Evolutionary conservation across 2,888 invertebrate species (phyloP), one percentile per base, ranked within the genome.

Genomic region (Koerneria pararmatus): DNA sequence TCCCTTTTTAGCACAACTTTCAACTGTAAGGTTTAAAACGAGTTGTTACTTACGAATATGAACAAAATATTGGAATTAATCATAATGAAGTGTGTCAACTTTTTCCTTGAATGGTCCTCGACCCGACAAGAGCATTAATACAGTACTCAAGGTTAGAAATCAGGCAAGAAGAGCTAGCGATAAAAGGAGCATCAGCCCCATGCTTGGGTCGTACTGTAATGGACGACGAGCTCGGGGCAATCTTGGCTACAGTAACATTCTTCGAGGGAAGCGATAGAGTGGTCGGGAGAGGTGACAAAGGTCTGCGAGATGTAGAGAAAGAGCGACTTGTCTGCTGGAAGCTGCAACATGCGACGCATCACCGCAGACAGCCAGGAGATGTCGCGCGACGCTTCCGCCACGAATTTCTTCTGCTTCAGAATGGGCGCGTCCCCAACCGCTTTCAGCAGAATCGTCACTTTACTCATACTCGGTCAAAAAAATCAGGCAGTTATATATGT

Each of bases 211-310:
- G 70, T 72, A 63, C 73, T 73, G 66, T 76, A 76, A 57, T 76
- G 72, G 8, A 76, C 62, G 4, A 72, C 69, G 8, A 76, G 54
- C n/a, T 71, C 62, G 29, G 32, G 27, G 22, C 48, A 48, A 49
- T 48, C 31, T 19, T 53, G 51, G 24, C 27, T 32, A 19, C 22
- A n/a, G 53, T 62, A 62, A 62, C 62, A 62, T 31, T 35, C 53
- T 37, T 58, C 49, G 35, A 71, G 65, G 15, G 72, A 69, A 57
- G 73, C 69, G 29, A 75, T 69, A 27, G 74, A 74, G 57, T 74
- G 73, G 46, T 74, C 76, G 2, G 73, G 74, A 15, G 76, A 76
- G 15, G 76, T 74, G 4, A 73, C 73, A 54, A 76, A 76, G 1
- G 69, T 71, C 54, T 69, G 71, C 11, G 72, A 70, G 32, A 74